Evolutionary conservation across 23 tunicate species (phyloP).

Genomic region (Aplidium turbinatum): DNA sequence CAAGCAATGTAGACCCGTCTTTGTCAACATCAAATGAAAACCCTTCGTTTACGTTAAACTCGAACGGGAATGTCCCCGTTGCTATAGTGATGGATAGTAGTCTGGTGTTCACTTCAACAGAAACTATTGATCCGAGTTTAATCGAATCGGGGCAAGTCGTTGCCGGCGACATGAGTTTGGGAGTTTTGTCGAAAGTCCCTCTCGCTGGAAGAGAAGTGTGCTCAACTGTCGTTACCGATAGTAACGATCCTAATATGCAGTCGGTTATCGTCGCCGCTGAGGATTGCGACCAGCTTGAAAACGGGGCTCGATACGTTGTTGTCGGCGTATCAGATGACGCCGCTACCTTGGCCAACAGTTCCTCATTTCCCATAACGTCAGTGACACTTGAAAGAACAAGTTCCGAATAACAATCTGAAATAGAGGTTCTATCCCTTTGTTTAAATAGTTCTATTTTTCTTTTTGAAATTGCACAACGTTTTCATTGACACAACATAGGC

Average conservation of each 20-base stretch:
- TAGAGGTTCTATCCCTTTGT: too few species aligned
- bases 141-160: neutral
- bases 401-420: too few species aligned
- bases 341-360: too few species aligned
- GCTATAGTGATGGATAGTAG: constrained; percentile 23
- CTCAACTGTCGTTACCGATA: neutral
- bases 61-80: constrained; percentile 23
- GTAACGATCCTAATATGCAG: constrained; percentile 39
- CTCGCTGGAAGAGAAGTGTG: neutral
- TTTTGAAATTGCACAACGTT: too few species aligned
- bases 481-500: too few species aligned
- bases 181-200: neutral
- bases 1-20: constrained; percentile 30
- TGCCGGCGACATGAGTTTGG: neutral
- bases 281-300: constrained; percentile 9
- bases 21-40: constrained; percentile 13
- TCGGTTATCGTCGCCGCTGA: constrained; percentile 41
- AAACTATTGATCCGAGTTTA: neutral
- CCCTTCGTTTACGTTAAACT: constrained; percentile 10
- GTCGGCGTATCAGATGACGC: constrained; percentile 42
- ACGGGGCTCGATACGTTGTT: constrained; percentile 30
- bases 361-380: too few species aligned
- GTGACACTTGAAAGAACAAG: too few species aligned
- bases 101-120: constrained; percentile 5
- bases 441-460: too few species aligned